These are phyloP conservation scores for Aegotheles bennettii DNA, from an alignment of 2,113 vertebrate genomes.

Conservation along the genomic window DNA sequence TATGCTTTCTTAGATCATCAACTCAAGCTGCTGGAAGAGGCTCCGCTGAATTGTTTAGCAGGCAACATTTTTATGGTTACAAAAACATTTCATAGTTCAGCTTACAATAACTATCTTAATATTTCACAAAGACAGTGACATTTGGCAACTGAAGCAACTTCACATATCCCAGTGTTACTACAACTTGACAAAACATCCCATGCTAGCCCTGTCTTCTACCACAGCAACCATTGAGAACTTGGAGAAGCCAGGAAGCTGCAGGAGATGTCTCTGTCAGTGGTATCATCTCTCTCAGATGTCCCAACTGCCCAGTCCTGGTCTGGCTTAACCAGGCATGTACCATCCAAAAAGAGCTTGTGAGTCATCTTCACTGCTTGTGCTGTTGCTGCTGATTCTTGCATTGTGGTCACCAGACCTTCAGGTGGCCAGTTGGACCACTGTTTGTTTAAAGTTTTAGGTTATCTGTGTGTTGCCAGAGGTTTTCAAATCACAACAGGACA, in stretches of 20 bases:
- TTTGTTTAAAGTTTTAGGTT: neutral
- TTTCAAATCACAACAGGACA: neutral
- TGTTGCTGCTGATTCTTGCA: neutral
- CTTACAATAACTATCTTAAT: neutral
- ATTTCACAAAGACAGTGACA: neutral
- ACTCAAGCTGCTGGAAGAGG: neutral
- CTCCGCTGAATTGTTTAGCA: neutral
- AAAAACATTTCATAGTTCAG: neutral
- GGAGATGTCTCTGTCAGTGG: neutral
- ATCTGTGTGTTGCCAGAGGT: neutral
- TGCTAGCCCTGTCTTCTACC: neutral
- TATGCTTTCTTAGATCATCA: neutral
- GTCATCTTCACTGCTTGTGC: neutral
- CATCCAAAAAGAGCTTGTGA: neutral
- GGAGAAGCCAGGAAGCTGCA: neutral
- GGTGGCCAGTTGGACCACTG: fast-evolving
- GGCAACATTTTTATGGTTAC: neutral
- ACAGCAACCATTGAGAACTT: neutral
- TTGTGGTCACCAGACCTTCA: neutral
- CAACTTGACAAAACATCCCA: fast-evolving
- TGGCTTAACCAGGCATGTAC: neutral
- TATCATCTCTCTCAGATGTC: neutral
- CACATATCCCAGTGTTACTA: neutral
- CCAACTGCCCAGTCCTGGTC: neutral
- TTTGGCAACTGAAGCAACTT: neutral